Conservation (phyloP, 2,113 vertebrate genomes). For the Oreochromis tanganicae region DNA sequence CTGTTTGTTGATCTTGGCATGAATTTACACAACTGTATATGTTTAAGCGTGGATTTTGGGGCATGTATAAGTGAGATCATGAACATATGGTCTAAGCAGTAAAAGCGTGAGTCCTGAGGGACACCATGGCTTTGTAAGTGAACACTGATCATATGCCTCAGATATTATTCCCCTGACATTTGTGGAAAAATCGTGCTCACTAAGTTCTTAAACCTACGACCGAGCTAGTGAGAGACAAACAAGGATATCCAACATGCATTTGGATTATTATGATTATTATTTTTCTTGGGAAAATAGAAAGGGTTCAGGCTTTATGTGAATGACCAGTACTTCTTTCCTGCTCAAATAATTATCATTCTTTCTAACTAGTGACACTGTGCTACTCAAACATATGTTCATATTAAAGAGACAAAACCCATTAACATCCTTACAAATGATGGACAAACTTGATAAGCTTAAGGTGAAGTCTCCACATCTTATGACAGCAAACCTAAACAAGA, state of each 20-base stretch:
- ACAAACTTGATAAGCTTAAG: background rate
- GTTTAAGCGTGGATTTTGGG: slow-evolving; percentile 38
- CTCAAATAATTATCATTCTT: background rate
- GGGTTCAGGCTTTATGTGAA: background rate
- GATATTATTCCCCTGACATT: slow-evolving; percentile 22
- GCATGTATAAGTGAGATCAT: slow-evolving; percentile 59
- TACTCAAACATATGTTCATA: background rate
- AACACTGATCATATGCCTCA: slow-evolving; percentile 37
- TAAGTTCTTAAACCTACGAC: slow-evolving; percentile 6
- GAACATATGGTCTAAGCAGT: slow-evolving; percentile 47
- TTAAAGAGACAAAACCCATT: background rate
- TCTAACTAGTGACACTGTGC: background rate
- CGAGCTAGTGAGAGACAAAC: background rate
- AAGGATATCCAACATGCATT: slow-evolving; percentile 3
- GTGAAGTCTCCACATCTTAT: background rate
- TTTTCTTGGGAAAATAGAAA: background rate
- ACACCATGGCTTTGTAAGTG: slow-evolving; percentile 28
- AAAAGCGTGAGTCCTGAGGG: slow-evolving; percentile 28
- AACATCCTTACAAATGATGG: background rate
- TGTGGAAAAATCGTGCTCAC: slow-evolving; percentile 12
- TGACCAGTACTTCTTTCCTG: background rate
- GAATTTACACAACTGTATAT: slow-evolving; percentile 58
- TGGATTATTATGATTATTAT: background rate
- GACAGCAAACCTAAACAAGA: background rate
- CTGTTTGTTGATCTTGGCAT: slow-evolving; percentile 64